Conservation (phyloP, 1,140 invertebrate genomes). For the Dinothrombium tinctorium region DNA sequence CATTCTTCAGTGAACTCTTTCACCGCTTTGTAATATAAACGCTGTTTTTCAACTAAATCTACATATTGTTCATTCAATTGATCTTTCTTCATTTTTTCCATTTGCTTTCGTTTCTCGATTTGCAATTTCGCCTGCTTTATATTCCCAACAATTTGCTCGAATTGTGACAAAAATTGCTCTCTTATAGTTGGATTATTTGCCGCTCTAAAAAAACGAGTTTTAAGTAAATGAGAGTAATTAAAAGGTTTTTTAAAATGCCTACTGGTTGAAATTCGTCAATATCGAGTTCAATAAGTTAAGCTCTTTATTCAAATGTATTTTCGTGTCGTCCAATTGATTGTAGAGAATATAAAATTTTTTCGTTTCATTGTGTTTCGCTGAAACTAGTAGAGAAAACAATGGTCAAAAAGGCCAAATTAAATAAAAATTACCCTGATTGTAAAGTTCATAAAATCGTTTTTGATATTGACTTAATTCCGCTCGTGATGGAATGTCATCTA, state of each 20-base stretch:
- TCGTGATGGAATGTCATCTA: constrained; percentile 72
- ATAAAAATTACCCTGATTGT: constrained; percentile 54
- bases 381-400: constrained; percentile 36
- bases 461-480: constrained; percentile 87
- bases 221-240: background rate
- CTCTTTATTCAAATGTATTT: constrained; percentile 72
- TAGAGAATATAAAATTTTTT: constrained; percentile 91
- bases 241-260: background rate
- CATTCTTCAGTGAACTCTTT: constrained; percentile 38
- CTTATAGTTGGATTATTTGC: constrained; percentile 21
- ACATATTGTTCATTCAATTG: constrained; percentile 41
- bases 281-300: constrained; percentile 73
- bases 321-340: constrained; percentile 82
- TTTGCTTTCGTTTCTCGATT: constrained; percentile 31
- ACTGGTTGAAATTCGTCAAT: constrained; percentile 42
- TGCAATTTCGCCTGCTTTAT: constrained; percentile 55
- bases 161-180: constrained; percentile 65
- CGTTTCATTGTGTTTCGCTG: constrained; percentile 78
- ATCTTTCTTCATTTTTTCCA: constrained; percentile 45
- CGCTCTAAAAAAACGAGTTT: constrained; percentile 16
- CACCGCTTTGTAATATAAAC: constrained; percentile 57
- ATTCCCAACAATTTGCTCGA: constrained; percentile 59
- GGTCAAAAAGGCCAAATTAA: background rate
- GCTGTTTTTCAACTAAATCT: constrained; percentile 46
- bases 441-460: constrained; percentile 76